Evolutionary conservation across 2,888 invertebrate species (phyloP).

Genomic region (Metellina segmentata): DNA sequence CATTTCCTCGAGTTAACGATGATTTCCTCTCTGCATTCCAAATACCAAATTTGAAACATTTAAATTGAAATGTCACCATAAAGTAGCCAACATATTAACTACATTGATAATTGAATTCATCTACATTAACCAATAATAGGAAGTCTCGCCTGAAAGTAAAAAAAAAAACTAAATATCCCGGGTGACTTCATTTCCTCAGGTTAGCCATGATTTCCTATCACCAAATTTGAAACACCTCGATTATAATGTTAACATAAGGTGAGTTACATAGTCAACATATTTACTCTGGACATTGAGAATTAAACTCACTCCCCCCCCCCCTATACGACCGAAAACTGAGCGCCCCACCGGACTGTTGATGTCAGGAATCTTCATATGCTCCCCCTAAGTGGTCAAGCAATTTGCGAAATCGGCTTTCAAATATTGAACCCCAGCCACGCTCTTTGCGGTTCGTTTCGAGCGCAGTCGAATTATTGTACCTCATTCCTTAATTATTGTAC

Average conservation of each 20-base stretch:
- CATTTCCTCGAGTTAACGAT: too few relatives aligned
- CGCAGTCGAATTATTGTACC: constrained; percentile 11
- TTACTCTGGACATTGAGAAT: not conserved
- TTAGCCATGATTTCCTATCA: too few relatives aligned
- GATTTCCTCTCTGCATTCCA: too few relatives aligned
- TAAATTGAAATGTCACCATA: too few relatives aligned
- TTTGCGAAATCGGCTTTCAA: constrained; percentile 52
- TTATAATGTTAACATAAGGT: not conserved
- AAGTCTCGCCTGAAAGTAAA: too few relatives aligned
- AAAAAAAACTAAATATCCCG: too few relatives aligned
- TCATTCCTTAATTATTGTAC: constrained; percentile 50
- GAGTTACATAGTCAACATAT: not conserved
- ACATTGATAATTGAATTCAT: too few relatives aligned
- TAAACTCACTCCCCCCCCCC: not conserved
- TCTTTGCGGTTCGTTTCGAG: constrained; percentile 31
- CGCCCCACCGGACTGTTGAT: not conserved
- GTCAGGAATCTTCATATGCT: not conserved
- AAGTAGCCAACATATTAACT: too few relatives aligned
- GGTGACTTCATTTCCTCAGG: too few relatives aligned
- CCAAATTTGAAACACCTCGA: too few relatives aligned
- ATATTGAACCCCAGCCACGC: constrained; percentile 10
- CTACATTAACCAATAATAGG: too few relatives aligned
- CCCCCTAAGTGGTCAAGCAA: constrained; percentile 34
- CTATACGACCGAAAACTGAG: not conserved
- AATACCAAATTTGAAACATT: too few relatives aligned